Base-by-base conservation (phyloP, 2,888 invertebrate species). In the Cerastis rubricosa region DNA sequence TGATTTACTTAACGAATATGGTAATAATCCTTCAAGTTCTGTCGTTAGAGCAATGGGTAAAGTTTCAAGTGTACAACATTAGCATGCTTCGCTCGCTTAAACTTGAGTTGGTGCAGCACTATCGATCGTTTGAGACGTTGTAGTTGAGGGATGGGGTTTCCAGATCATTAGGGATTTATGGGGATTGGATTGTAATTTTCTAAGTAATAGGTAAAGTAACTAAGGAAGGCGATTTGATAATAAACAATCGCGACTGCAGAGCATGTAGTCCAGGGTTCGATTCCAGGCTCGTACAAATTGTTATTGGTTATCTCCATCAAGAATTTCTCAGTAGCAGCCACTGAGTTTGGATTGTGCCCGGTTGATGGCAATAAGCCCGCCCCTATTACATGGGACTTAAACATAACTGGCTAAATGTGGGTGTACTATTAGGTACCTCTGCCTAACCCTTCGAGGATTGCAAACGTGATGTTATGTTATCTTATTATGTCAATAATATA, bases 11-110 rank as follows among this genome's bases (percentile, higher is more conserved):
- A 82, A 65, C 76, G 43, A 83, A 59, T 64, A 76, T 57, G 67
- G 82, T 80, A 77, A 59, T 59, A 68, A 59, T 65, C 47, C 11
- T 0, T 54, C 59, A 78, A 78, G 69, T 83, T 80, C 7, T 40
- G 45, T 59, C 57, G 59, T 83, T 69, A 65, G 29, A 19, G 35
- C 25, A 3, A 57, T 14, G 35, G 83, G n/a, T n/a, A n/a, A 75
- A 80, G 68, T 80, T 83, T 77, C 35, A 65, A 83, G 68, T 68
- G 49, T 64, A 65, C 68, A 59, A 40, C 51, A 84, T 71, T 79
- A 79, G 71, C 80, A 71, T 81, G 71, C 59, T 71, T 59, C 49
- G 59, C 84, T 64, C 35, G 68, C 78, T 83, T 71, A 51, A 40
- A 59, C 66, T 78, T 64, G 29, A 68, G 69, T 54, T 54, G 29